Conservation (phyloP, 1,140 invertebrate genomes). For the Ostrea edulis region DNA sequence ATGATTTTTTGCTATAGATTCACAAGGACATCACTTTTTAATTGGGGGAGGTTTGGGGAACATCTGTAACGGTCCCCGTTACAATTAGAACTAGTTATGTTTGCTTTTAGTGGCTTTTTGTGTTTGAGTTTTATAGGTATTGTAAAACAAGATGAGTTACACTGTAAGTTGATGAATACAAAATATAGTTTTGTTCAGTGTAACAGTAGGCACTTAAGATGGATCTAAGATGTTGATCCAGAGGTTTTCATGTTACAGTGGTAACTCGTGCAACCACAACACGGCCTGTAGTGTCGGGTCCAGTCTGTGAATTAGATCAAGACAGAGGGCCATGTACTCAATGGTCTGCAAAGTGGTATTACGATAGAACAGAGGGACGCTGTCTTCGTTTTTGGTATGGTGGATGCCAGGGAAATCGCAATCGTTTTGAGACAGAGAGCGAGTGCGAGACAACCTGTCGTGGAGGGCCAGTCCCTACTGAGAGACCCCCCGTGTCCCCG, state of each 20-base stretch:
- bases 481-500: constrained; percentile 12
- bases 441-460: constrained; percentile 84
- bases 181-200: background rate
- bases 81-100: no score
- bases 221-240: constrained; percentile 20
- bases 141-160: background rate
- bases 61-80: no score
- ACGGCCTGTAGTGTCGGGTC: background rate
- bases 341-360: constrained; percentile 88
- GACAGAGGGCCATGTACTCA: constrained; percentile 86
- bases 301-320: background rate
- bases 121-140: background rate
- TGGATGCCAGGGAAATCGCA: constrained; percentile 89
- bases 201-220: background rate
- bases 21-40: no score
- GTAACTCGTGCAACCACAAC: constrained; percentile 2
- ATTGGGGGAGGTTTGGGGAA: no score
- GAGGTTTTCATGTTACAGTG: constrained; percentile 19
- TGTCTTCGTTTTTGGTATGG: constrained; percentile 97
- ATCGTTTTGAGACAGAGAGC: constrained; percentile 89
- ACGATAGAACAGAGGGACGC: constrained; percentile 85
- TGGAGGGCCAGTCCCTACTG: constrained; percentile 10
- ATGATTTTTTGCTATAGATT: no score
- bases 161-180: no score
- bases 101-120: constrained; percentile 7